phyloP scores from a whole-genome alignment of 2,888 invertebrate species.

The Hypselothyrea guttata region DNA sequence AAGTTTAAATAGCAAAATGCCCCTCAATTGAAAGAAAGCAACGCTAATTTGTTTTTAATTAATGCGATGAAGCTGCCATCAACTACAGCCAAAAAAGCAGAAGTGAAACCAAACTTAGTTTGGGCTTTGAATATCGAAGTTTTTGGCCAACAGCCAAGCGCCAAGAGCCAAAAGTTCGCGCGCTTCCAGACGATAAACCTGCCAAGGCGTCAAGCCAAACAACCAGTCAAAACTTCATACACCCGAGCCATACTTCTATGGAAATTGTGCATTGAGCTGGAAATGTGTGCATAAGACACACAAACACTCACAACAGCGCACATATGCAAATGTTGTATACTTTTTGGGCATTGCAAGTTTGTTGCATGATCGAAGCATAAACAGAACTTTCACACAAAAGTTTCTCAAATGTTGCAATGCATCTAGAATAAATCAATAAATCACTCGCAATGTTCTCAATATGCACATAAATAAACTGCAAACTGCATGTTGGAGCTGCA shows the following conservation, averaged over 20 bases:
- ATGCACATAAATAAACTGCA: neutral
- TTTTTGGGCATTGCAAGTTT: slow-evolving; percentile 33
- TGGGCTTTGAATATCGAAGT: slow-evolving; percentile 19
- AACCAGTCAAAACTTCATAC: no score
- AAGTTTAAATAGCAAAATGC: neutral
- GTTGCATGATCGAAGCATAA: slow-evolving; percentile 15
- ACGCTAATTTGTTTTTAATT: slow-evolving; percentile 68
- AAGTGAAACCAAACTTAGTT: slow-evolving; percentile 28
- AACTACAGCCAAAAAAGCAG: slow-evolving; percentile 24
- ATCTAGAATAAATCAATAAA: slow-evolving; percentile 20
- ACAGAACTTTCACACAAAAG: slow-evolving; percentile 9
- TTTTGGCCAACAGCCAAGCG: slow-evolving; percentile 35
- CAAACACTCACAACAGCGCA: slow-evolving; percentile 12
- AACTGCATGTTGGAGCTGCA: no score
- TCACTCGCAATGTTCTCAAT: neutral
- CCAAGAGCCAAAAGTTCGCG: slow-evolving; percentile 15
- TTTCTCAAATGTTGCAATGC: neutral
- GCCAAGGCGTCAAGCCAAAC: slow-evolving; percentile 58
- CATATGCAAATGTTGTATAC: slow-evolving; percentile 32
- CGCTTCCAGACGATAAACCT: slow-evolving; percentile 51
- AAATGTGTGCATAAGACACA: slow-evolving; percentile 38
- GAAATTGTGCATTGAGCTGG: slow-evolving; percentile 38
- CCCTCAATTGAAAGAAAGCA: slow-evolving; percentile 9
- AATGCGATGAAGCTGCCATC: slow-evolving; percentile 45
- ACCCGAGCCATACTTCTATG: slow-evolving; percentile 5